These are phyloP conservation scores for Prunella fulvescens DNA, from an alignment of 2,113 vertebrate genomes.

Conservation along the genomic window DNA sequence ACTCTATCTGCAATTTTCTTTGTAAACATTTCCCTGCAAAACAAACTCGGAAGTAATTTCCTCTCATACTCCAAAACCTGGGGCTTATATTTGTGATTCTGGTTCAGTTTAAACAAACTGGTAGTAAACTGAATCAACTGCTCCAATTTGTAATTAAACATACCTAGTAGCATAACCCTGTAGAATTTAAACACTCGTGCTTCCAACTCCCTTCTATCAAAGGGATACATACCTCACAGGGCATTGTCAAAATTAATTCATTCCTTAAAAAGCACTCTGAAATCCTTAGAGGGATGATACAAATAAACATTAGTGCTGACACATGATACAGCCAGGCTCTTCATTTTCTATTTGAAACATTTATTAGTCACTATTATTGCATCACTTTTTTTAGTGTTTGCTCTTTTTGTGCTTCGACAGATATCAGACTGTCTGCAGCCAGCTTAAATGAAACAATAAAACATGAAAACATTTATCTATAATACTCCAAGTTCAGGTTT, in stretches of 20 bases:
- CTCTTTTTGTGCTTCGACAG: not conserved
- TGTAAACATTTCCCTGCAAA: not conserved
- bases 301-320: conserved; percentile 33
- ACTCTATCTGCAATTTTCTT: not conserved
- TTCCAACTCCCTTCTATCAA: not conserved
- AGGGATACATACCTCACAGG: conserved; percentile 10
- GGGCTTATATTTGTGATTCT: not conserved
- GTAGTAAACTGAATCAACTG: not conserved
- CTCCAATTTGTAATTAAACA: not conserved
- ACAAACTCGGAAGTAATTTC: not conserved
- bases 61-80: not conserved
- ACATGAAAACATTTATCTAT: not conserved
- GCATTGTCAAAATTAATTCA: conserved; percentile 54
- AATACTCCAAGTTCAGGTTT: not conserved
- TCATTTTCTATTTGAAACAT: conserved; percentile 6
- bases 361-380: not conserved
- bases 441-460: not conserved
- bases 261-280: conserved; percentile 38
- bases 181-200: not conserved
- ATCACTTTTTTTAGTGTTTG: not conserved
- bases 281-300: conserved; percentile 37
- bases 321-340: not conserved
- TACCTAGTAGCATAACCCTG: not conserved
- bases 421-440: not conserved
- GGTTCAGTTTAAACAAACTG: not conserved